These are phyloP conservation scores for Campoletis sonorensis DNA, from an alignment of 1,140 invertebrate species.

Conservation along the genomic window DNA sequence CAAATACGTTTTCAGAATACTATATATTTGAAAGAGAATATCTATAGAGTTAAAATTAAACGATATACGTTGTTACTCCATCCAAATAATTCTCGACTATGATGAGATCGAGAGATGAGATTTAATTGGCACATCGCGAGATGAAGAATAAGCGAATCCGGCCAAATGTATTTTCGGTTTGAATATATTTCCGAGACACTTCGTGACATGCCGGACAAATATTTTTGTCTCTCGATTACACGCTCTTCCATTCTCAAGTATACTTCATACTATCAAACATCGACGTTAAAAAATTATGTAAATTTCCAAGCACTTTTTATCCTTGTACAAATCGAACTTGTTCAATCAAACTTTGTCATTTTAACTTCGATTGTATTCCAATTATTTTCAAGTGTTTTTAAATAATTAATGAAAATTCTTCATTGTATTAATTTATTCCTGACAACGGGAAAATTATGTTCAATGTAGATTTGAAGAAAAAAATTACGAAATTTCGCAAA, in stretches of 20 bases:
- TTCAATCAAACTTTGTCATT: too few species aligned
- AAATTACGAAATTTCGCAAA: too few species aligned
- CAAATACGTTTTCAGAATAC: not conserved
- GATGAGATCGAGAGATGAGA: slow-evolving; percentile 15
- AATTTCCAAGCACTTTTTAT: too few species aligned
- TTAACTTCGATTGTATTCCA: too few species aligned
- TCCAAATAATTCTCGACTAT: slow-evolving; percentile 34
- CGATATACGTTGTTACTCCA: not conserved
- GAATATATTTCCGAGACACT: slow-evolving; percentile 18
- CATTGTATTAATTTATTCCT: too few species aligned
- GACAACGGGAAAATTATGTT: too few species aligned
- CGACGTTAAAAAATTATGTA: too few species aligned
- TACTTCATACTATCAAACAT: too few species aligned
- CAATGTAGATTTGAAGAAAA: too few species aligned
- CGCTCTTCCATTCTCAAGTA: not conserved
- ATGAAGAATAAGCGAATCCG: slow-evolving; percentile 34
- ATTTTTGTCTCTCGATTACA: slow-evolving; percentile 26
- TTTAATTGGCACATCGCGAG: slow-evolving; percentile 42
- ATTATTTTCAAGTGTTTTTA: too few species aligned
- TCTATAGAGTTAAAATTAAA: not conserved
- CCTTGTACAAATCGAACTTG: too few species aligned
- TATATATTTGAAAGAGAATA: not conserved
- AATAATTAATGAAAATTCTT: too few species aligned
- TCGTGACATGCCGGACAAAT: slow-evolving; percentile 20
- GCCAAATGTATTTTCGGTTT: slow-evolving; percentile 44